Base-by-base conservation (phyloP, 2,888 invertebrate species). In the Crocallis elinguaria region DNA sequence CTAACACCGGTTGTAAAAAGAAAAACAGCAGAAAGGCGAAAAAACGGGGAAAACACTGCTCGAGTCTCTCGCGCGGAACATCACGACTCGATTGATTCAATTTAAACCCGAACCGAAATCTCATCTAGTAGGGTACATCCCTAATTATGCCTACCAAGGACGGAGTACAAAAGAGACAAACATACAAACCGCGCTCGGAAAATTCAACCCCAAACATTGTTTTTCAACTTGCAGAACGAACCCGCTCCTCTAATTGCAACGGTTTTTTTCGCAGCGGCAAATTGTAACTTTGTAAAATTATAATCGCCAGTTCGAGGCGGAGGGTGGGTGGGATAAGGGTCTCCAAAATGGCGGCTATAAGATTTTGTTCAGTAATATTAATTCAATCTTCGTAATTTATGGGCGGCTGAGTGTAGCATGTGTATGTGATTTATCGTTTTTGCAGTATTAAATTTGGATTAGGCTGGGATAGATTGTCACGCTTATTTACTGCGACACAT, bases 321-420 rank as follows among this genome's bases (percentile, higher is more conserved):
- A 62, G 84, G 83, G 71, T 80, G 83, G 53, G 79, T 80, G 83
- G 53, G 79, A 75, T 80, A 84, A 85, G 85, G 89, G 88, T 80
- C 66, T 78, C 67, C 87, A 90, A 90, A 84, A 90, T 89, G 90
- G 90, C 89, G 64, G 78, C 79, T 76, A 83, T 91, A 91, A 91
- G 90, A 91, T 91, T 90, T 89, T 81, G 88, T 87, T 84, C 82
- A 79, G 85, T 78, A 80, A 84, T 84, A 89, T 87, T 88, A 89
- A 90, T 91, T 91, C 88, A 90, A 89, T 89, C 89, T 89, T 89
- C 83, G 82, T 91, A 86, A 91, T 91, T 90, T 91, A 91, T 87
- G 84, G 77, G 75, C 74, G 71, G 78, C 56, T 69, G 73, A 73
- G 76, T 69, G 81, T 76, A 77, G 70, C 88, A 84, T 83, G 77